Evolutionary conservation across 2,797 vertebrate species (phyloP).

Genomic region (Muscicapa comitata): DNA sequence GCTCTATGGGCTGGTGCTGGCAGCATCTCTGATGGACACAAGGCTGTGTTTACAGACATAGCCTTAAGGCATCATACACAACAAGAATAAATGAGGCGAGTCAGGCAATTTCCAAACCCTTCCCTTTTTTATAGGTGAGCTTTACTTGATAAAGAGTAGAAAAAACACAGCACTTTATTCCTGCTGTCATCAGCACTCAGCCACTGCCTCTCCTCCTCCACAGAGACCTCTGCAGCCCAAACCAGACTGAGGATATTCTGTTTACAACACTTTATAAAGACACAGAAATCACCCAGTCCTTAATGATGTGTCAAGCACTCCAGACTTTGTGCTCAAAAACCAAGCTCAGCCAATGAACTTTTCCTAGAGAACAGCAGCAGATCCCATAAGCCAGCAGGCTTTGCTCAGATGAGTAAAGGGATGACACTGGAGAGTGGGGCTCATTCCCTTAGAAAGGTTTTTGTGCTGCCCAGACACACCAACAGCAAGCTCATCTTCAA

Average conservation of each 20-base stretch:
- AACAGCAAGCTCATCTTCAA: not conserved
- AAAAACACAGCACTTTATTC: not conserved
- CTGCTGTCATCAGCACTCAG: not conserved
- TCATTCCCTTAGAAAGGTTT: not conserved
- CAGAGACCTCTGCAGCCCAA: not conserved
- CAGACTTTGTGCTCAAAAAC: not conserved
- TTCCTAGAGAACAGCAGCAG: not conserved
- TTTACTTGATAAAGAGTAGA: not conserved
- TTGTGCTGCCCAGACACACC: not conserved
- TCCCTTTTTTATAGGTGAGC: not conserved
- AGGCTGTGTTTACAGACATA: not conserved
- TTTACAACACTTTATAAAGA: not conserved
- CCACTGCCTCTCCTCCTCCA: not conserved
- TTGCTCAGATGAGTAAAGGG: not conserved
- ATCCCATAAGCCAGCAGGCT: not conserved
- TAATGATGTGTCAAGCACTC: not conserved
- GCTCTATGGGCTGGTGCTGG: fast-evolving
- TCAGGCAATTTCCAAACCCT: not conserved
- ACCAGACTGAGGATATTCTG: not conserved
- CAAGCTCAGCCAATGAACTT: not conserved
- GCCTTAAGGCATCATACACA: not conserved
- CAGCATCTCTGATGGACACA: not conserved
- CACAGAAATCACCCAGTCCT: not conserved
- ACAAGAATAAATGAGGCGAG: not conserved
- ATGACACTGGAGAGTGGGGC: not conserved